A percentile compares a stretch with the other conserved stretches of the same genome.
These are phyloP conservation scores for Penelope pileata DNA, from an alignment of 2,113 vertebrate genomes.

Conservation along the genomic window DNA sequence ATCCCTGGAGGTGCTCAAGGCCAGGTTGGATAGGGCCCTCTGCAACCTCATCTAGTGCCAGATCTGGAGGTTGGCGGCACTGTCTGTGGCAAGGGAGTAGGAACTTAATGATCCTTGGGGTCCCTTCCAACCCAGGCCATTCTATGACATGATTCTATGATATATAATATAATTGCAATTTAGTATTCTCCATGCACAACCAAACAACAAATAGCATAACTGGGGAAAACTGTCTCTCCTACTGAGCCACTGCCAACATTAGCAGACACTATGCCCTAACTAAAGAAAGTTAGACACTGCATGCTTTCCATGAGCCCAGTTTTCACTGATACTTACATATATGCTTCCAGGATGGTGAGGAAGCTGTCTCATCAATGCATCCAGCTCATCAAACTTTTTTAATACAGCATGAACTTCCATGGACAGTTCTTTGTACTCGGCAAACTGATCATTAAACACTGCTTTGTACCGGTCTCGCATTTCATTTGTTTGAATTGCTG, in stretches of 20 bases:
- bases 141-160: no score
- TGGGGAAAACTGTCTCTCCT: not conserved
- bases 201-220: not conserved
- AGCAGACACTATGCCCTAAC: not conserved
- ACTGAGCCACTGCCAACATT: not conserved
- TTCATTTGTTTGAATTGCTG: slow-evolving; percentile 85
- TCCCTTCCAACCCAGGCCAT: no score
- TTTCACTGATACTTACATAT: slow-evolving; percentile 77
- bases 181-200: not conserved
- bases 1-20: no score
- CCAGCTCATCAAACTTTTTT: slow-evolving; percentile 88
- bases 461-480: slow-evolving; percentile 92
- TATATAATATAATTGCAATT: not conserved
- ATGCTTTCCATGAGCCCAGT: not conserved
- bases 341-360: slow-evolving; percentile 78
- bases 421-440: slow-evolving; percentile 94
- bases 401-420: slow-evolving; percentile 86
- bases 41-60: no score
- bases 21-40: no score
- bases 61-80: no score
- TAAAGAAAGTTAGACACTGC: not conserved
- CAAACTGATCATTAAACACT: slow-evolving; percentile 95
- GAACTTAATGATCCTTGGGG: no score
- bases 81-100: no score
- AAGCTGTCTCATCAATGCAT: slow-evolving; percentile 84